phyloP scores from a whole-genome alignment of 2,113 vertebrate species.

The Xiphophorus maculatus region DNA sequence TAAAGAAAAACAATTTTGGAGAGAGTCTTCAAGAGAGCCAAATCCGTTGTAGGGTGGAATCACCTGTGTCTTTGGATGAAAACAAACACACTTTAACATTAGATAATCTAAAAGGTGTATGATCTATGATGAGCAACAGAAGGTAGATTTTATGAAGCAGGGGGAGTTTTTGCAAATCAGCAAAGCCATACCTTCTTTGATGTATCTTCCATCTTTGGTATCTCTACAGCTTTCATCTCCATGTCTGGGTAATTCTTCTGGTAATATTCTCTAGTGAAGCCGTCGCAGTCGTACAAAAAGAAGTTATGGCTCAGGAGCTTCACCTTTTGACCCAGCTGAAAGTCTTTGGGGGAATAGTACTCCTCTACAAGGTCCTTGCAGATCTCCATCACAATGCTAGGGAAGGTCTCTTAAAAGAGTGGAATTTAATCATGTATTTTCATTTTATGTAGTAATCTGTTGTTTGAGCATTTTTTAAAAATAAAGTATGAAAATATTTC shows the following conservation, averaged over 20 bases:
- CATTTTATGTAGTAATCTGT: neutral
- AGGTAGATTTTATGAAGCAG: neutral
- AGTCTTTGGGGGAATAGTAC: constrained; percentile 89
- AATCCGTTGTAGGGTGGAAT: constrained; percentile 94
- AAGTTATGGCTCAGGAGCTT: constrained; percentile 87
- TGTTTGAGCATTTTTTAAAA: neutral
- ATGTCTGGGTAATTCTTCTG: constrained; percentile 82
- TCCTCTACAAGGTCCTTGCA: constrained; percentile 88
- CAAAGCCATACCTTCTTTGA: constrained; percentile 52
- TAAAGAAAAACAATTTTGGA: constrained; percentile 90
- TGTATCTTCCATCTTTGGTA: constrained; percentile 57
- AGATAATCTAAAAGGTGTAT: neutral
- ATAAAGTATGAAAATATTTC: neutral
- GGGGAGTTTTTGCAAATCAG: neutral
- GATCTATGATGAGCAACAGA: neutral
- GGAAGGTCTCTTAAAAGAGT: constrained; percentile 83
- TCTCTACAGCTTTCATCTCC: constrained; percentile 76
- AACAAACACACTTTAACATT: neutral
- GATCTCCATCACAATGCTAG: constrained; percentile 89
- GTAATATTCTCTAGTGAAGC: constrained; percentile 88
- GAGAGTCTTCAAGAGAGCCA: constrained; percentile 89
- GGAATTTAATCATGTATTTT: neutral
- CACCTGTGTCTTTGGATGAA: constrained; percentile 68
- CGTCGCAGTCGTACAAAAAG: constrained; percentile 89
- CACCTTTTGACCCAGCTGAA: constrained; percentile 84